Conservation (phyloP, 2,797 vertebrate genomes). For the Rhadinocentrus ornatus region DNA sequence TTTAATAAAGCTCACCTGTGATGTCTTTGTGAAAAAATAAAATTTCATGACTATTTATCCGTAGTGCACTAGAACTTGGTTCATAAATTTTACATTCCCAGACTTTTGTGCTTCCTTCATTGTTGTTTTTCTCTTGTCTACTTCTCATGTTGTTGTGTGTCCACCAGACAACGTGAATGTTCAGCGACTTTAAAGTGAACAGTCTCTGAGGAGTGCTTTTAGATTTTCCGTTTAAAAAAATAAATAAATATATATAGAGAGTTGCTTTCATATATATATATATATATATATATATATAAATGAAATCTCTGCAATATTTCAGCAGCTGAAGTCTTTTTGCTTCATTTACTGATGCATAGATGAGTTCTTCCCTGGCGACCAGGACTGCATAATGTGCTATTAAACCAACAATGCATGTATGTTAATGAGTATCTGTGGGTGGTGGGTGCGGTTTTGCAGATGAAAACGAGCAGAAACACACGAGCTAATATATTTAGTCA, state of each 20-base stretch:
- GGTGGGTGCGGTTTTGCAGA: constrained; percentile 1
- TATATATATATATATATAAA: too few species aligned
- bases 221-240: background rate
- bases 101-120: background rate
- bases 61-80: too few species aligned
- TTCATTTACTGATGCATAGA: background rate
- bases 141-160: background rate
- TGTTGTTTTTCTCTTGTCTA: background rate
- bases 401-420: constrained; percentile 18
- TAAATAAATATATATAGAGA: too few species aligned
- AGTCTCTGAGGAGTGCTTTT: constrained; percentile 6
- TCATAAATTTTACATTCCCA: too few species aligned
- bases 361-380: constrained; percentile 1
- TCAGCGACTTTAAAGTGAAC: constrained; percentile 5
- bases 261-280: too few species aligned
- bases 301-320: background rate
- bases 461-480: constrained; percentile 4
- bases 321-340: constrained; percentile 14
- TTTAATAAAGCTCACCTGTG: background rate
- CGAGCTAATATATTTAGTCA: constrained; percentile 5
- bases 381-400: constrained; percentile 26
- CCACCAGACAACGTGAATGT: background rate
- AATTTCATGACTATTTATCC: background rate
- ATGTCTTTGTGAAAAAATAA: background rate
- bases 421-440: constrained; percentile 19